Base-by-base conservation (phyloP, 2,888 invertebrate species). In the Eudemis profundana region DNA sequence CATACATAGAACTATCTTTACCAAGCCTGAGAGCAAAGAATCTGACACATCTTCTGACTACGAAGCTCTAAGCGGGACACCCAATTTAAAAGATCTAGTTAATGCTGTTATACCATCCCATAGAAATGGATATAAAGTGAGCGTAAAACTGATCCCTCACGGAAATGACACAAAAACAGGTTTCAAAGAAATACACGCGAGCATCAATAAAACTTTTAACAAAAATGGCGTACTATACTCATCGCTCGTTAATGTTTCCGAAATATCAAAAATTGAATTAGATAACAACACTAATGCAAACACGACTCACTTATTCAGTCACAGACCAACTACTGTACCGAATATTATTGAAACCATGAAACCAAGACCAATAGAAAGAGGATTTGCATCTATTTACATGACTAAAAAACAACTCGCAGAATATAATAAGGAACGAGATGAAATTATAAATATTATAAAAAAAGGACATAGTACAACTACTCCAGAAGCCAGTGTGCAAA, bases 121-220 rank as follows among this genome's bases (percentile, higher is more conserved):
- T 62, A 79, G 70, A 65, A 72, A 61, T 70, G 79, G 87, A 36
- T 89, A 85, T 40, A 89, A 86, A 76, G 69, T 91, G 0, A 84
- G 86, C 1, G 81, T 91, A 0, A 90, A 88, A 76, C 79, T 91
- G n/a, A 62, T 79, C 5, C 90, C 91, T 0, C 88, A 86, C 77
- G 87, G 87, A 56, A 51, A 61, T 0, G 73, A 75, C 0, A 42
- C 78, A 1, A 74, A 79, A 62, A 72, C 83, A 7, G 86, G 86
- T 0, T 89, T 85, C 44, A 90, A 89, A 77, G 89, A 90, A 83
- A 71, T 88, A 36, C 87, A 87, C 47, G 87, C 90, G 1, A 85
- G 82, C 67, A 89, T 90, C 2, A 90, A 90, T 63, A 90, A 90
- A 71, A 88, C 83, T 46, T 88, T 78, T 53, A 85, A 87, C 56